phyloP scores from a whole-genome alignment of 2,113 vertebrate species.

The Sander vitreus region DNA sequence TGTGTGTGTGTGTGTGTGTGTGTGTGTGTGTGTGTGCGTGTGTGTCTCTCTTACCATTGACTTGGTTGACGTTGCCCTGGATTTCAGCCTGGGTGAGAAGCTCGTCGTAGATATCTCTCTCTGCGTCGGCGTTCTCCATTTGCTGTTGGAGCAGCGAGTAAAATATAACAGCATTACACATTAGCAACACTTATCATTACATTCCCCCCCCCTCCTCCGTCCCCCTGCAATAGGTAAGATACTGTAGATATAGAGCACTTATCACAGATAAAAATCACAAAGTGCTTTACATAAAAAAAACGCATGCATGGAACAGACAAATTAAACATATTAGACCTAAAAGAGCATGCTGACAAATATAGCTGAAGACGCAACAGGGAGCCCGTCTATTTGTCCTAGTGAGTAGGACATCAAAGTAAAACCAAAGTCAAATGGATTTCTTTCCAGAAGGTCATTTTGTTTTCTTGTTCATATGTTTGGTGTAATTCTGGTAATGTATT shows the following conservation, averaged over 20 bases:
- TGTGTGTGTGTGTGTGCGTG: not conserved
- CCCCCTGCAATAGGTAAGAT: too few relatives aligned
- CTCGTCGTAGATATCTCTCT: conserved; percentile 96
- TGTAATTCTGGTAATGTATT: not conserved
- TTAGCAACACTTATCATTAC: not conserved
- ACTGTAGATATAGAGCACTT: too few relatives aligned
- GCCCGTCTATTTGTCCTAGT: too few relatives aligned
- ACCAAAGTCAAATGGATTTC: not conserved
- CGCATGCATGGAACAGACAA: too few relatives aligned
- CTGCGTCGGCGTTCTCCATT: conserved; percentile 88
- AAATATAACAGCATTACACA: not conserved
- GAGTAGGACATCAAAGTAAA: not conserved
- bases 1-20: too few relatives aligned
- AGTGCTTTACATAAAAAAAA: too few relatives aligned
- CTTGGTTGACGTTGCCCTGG: conserved; percentile 97
- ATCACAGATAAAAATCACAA: too few relatives aligned
- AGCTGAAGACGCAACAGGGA: too few relatives aligned
- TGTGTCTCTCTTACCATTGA: conserved; percentile 88
- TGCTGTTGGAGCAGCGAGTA: conserved; percentile 56
- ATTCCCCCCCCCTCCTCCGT: not conserved
- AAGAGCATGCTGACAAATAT: too few relatives aligned
- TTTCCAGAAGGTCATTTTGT: not conserved
- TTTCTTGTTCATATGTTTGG: not conserved
- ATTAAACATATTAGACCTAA: too few relatives aligned
- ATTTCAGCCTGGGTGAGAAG: conserved; percentile 98